A percentile compares a stretch with the other conserved stretches of the same genome.
phyloP scores from a whole-genome alignment of 2,113 vertebrate species.

The Limanda limanda region DNA sequence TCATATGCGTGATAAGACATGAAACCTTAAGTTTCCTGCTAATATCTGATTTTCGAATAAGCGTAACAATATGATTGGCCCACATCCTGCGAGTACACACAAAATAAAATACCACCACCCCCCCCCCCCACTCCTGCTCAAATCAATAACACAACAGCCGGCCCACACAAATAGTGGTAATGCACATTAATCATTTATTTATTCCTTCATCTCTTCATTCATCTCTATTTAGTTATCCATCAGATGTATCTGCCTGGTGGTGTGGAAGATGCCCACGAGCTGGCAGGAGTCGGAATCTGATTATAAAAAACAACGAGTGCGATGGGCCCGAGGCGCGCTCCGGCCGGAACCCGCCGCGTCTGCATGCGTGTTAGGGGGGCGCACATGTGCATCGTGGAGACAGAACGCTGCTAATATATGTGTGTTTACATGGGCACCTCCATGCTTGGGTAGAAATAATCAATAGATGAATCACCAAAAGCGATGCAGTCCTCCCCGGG shows the following conservation, averaged over 20 bases:
- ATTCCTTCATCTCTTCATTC: conserved; percentile 77
- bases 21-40: no score
- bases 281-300: conserved; percentile 61
- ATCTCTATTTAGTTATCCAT: conserved; percentile 71
- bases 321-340: conserved; percentile 56
- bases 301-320: conserved; percentile 63
- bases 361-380: conserved; percentile 53
- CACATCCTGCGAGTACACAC: conserved; percentile 9
- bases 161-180: conserved; percentile 70
- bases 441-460: conserved; percentile 72
- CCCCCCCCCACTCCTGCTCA: neutral
- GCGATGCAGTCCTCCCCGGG: conserved; percentile 63
- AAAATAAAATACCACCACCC: no score
- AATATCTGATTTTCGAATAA: conserved; percentile 2
- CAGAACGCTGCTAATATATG: conserved; percentile 71
- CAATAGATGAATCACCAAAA: conserved; percentile 80
- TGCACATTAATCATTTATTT: conserved; percentile 77
- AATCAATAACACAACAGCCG: conserved; percentile 64
- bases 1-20: neutral
- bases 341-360: conserved; percentile 37
- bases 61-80: conserved; percentile 15
- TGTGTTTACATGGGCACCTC: conserved; percentile 78
- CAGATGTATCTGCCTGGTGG: conserved; percentile 60
- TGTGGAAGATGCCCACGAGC: conserved; percentile 68
- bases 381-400: conserved; percentile 55